Percentiles rank a stretch among this genome's conserved stretches.
Evolutionary conservation across 2,888 invertebrate genomes (phyloP).

Genomic region (Tetragnatha montana): DNA sequence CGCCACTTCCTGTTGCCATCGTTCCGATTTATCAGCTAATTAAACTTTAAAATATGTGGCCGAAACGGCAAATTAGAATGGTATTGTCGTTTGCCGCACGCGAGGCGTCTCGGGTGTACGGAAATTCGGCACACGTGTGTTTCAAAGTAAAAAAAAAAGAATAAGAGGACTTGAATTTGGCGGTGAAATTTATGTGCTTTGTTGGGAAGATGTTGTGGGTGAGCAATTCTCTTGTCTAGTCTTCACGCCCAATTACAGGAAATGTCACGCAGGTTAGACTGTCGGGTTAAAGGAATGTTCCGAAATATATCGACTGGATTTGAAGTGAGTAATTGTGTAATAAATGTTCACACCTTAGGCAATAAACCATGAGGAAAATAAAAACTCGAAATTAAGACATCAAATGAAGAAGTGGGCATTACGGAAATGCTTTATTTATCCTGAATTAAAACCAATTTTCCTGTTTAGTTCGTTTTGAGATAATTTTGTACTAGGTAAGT

Average conservation of each 20-base stretch:
- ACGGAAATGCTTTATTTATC: no score
- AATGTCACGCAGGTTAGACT: not conserved
- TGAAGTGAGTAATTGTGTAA: no score
- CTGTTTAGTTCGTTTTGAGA: no score
- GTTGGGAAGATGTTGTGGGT: not conserved
- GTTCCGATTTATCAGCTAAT: constrained; percentile 1
- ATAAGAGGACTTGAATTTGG: not conserved
- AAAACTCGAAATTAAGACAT: no score
- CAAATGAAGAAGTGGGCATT: no score
- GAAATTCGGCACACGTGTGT: not conserved
- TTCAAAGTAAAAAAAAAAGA: not conserved
- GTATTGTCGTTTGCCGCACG: not conserved
- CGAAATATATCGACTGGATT: no score
- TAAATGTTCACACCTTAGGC: no score
- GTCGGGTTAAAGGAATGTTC: no score
- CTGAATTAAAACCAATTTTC: no score
- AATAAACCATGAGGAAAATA: no score
- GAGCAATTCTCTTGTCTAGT: not conserved
- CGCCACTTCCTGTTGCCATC: not conserved
- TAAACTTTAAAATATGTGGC: not conserved
- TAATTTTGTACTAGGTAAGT: no score
- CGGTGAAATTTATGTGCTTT: not conserved
- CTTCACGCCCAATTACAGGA: not conserved
- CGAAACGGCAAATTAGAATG: not conserved
- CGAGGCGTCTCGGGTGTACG: not conserved